phyloP scores from a whole-genome alignment of 2,797 vertebrate genomes.

The Epinephelus coioides region DNA sequence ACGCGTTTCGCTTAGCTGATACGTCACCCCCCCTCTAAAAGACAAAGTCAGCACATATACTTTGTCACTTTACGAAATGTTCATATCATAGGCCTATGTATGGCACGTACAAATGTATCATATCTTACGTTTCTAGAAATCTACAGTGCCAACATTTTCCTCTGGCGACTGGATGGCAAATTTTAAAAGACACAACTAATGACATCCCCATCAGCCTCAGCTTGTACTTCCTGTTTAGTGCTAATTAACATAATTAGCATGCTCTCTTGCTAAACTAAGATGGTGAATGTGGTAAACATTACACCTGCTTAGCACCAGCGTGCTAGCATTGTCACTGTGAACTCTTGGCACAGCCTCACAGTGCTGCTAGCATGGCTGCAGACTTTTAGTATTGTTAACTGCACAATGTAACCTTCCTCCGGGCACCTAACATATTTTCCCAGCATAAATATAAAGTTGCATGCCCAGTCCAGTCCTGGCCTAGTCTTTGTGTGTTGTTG shows the following conservation, averaged over 20 bases:
- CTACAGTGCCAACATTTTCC: too few relatives aligned
- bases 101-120: too few relatives aligned
- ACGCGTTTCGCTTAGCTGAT: too few relatives aligned
- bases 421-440: slow-evolving; percentile 6
- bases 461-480: slow-evolving; percentile 13
- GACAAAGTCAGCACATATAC: too few relatives aligned
- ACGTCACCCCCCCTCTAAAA: too few relatives aligned
- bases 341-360: neutral
- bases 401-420: slow-evolving; percentile 14
- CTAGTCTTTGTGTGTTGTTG: slow-evolving; percentile 50
- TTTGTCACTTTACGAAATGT: too few relatives aligned
- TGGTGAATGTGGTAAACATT: neutral
- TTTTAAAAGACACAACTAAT: neutral
- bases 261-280: neutral
- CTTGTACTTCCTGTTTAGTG: neutral
- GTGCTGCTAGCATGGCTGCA: neutral
- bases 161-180: too few relatives aligned
- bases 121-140: too few relatives aligned
- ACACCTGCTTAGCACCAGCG: slow-evolving; percentile 1
- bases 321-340: neutral
- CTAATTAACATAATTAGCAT: neutral
- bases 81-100: too few relatives aligned
- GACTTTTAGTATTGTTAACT: neutral
- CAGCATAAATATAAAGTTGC: slow-evolving; percentile 2
- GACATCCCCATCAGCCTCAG: neutral